Conservation (phyloP, 2,888 invertebrate genomes). For the Clostera curtula region DNA sequence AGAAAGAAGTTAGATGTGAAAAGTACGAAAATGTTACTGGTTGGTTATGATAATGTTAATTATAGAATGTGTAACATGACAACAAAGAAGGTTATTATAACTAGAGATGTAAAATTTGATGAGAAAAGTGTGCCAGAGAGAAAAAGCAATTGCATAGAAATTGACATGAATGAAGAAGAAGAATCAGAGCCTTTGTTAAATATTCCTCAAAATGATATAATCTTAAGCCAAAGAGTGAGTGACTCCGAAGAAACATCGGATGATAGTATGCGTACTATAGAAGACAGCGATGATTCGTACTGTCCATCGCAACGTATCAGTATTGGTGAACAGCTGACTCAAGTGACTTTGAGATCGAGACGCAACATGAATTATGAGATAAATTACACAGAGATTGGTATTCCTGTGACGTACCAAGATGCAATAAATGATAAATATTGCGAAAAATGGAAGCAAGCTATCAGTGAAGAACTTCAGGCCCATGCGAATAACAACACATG, state of each 20-base stretch:
- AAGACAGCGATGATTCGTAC: too few relatives aligned
- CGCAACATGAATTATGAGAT: neutral
- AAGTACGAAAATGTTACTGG: constrained; percentile 8
- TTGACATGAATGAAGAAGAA: too few relatives aligned
- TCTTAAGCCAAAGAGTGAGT: too few relatives aligned
- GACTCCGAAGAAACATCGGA: too few relatives aligned
- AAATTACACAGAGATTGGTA: neutral
- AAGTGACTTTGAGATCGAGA: constrained; percentile 1
- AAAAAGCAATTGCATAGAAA: too few relatives aligned
- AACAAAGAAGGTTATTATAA: constrained; percentile 4
- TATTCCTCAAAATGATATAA: too few relatives aligned
- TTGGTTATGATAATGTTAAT: constrained; percentile 9
- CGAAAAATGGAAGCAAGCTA: constrained; percentile 5
- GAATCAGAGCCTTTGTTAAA: too few relatives aligned
- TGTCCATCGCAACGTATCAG: too few relatives aligned
- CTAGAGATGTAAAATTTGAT: too few relatives aligned
- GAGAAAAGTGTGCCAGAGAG: too few relatives aligned
- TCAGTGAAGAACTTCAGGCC: constrained; percentile 8
- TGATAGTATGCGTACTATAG: too few relatives aligned
- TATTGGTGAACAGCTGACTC: too few relatives aligned
- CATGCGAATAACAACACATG: constrained; percentile 12
- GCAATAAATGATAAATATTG: constrained; percentile 3
- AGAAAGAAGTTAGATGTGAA: constrained; percentile 11
- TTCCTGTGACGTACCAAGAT: constrained; percentile 6
- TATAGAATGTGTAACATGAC: constrained; percentile 9